Evolutionary conservation across 2,113 vertebrate genomes (phyloP).

Genomic region (Myrmecophaga tridactyla): DNA sequence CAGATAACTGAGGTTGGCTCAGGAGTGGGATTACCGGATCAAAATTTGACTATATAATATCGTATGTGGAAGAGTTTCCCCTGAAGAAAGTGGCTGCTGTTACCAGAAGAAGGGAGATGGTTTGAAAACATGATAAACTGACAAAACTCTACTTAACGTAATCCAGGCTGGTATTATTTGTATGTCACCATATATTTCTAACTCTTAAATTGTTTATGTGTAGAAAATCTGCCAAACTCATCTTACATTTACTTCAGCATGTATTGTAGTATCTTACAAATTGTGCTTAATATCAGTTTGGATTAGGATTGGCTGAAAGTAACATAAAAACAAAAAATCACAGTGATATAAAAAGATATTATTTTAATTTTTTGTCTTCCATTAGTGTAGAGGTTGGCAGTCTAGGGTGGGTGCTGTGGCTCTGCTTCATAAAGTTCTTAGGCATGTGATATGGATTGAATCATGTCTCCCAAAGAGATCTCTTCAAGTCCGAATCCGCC

Average conservation of each 20-base stretch:
- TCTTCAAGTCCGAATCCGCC: no score
- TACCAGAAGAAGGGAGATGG: not conserved
- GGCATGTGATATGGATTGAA: no score
- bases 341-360: not conserved
- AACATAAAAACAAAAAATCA: not conserved
- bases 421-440: not conserved
- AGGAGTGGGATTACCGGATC: not conserved
- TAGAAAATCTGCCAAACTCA: not conserved
- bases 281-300: not conserved
- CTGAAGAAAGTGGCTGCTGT: not conserved
- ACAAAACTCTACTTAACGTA: not conserved
- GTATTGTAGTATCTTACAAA: not conserved
- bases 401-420: not conserved
- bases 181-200: not conserved
- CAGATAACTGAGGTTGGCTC: not conserved
- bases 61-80: not conserved
- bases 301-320: not conserved
- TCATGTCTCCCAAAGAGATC: no score
- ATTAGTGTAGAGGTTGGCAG: not conserved
- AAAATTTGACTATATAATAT: not conserved
- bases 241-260: conserved; percentile 6
- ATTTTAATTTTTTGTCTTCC: not conserved
- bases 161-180: not conserved
- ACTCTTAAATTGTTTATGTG: not conserved
- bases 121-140: conserved; percentile 3